phyloP scores from a whole-genome alignment of 2,113 vertebrate genomes.

The Circaetus cinerascens region DNA sequence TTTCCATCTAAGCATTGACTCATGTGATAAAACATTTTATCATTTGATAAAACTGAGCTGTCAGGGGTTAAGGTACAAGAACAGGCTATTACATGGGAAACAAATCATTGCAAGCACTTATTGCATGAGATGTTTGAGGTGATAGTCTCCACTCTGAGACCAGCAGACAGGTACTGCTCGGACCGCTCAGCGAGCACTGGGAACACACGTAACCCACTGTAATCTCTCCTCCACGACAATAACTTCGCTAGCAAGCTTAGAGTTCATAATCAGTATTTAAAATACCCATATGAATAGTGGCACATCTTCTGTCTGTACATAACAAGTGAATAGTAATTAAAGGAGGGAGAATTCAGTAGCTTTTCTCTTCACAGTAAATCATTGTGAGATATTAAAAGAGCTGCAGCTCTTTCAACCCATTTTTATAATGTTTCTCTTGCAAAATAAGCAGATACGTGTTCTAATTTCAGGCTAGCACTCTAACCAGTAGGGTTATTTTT shows the following conservation, averaged over 20 bases:
- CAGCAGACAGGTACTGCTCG: not conserved
- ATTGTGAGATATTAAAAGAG: not conserved
- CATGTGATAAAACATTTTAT: not conserved
- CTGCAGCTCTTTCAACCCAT: not conserved
- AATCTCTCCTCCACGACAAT: accelerated
- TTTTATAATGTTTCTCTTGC: not conserved
- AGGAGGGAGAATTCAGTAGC: not conserved
- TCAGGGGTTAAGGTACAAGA: not conserved
- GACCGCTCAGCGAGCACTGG: accelerated
- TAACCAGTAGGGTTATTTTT: not conserved
- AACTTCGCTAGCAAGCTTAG: not conserved
- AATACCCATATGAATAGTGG: not conserved
- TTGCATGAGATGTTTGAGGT: not conserved
- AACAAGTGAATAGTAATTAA: not conserved
- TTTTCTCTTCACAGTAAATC: not conserved
- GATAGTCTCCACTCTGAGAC: not conserved
- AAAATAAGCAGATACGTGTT: not conserved
- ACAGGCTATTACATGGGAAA: not conserved
- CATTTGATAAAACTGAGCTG: not conserved
- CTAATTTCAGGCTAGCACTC: not conserved
- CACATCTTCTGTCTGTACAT: not conserved
- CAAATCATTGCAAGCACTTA: not conserved
- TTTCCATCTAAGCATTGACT: not conserved
- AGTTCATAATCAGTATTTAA: not conserved
- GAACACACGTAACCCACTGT: not conserved